phyloP scores from a whole-genome alignment of 2,113 vertebrate genomes.

The Haplochromis burtoni region DNA sequence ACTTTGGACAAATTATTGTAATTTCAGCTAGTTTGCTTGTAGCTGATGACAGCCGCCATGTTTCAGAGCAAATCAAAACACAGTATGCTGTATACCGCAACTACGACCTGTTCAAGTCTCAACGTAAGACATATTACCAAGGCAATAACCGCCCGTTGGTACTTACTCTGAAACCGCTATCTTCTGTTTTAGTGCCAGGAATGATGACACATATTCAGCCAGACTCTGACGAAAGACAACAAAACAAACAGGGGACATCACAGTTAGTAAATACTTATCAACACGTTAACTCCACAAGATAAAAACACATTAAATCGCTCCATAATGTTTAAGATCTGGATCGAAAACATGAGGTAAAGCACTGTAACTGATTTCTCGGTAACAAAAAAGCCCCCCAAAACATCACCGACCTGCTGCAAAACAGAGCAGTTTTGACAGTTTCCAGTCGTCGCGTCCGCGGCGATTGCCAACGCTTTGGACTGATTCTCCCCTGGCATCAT shows the following conservation, averaged over 20 bases:
- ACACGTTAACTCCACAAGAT: not conserved
- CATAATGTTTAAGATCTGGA: not conserved
- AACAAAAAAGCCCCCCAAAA: not conserved
- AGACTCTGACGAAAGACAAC: conserved; percentile 73
- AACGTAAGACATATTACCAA: not conserved
- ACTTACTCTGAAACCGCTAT: conserved; percentile 91
- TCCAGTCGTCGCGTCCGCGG: conserved; percentile 67
- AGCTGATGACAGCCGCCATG: not conserved
- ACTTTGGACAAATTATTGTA: not conserved
- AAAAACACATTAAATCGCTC: not conserved
- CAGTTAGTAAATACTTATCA: not conserved
- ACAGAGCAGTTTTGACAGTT: conserved; percentile 82
- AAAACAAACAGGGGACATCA: not conserved
- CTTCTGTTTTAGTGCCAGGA: conserved; percentile 91
- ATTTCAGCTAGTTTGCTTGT: not conserved
- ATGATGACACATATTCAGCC: conserved; percentile 86
- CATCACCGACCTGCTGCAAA: conserved; percentile 75
- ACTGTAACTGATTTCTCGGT: not conserved
- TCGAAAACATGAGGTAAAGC: not conserved
- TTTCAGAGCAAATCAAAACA: not conserved
- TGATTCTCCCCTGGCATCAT: conserved; percentile 94
- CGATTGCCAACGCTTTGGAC: conserved; percentile 68
- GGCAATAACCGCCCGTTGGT: not conserved
- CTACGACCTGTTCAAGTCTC: not conserved
- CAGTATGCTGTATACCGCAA: not conserved